These are phyloP conservation scores for Drosophila equinoxialis DNA, from an alignment of 1,140 invertebrate species.

Conservation along the genomic window DNA sequence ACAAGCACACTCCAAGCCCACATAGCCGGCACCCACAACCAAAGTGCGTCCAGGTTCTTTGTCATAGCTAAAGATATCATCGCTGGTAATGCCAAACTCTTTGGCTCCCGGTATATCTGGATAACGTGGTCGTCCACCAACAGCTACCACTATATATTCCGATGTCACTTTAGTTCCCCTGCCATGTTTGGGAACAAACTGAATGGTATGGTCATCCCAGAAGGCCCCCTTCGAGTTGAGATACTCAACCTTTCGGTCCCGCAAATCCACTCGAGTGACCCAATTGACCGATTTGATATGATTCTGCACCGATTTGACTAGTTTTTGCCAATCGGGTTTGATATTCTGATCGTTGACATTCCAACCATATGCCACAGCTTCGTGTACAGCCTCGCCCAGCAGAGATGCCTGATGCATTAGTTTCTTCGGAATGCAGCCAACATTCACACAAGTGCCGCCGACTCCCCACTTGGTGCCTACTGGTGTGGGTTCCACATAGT, in stretches of 20 bases:
- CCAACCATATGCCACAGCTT: constrained; percentile 92
- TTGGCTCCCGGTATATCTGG: constrained; percentile 93
- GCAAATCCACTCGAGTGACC: constrained; percentile 93
- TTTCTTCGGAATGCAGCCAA: constrained; percentile 99
- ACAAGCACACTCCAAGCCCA: constrained; percentile 98
- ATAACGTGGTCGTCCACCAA: constrained; percentile 94
- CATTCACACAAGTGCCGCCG: constrained; percentile 98
- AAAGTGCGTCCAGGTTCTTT: constrained; percentile 96
- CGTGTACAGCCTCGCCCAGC: constrained; percentile 92
- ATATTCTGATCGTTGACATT: constrained; percentile 87
- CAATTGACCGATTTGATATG: constrained; percentile 96
- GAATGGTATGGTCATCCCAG: constrained; percentile 90
- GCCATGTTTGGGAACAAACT: constrained; percentile 89
- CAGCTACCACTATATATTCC: constrained; percentile 94
- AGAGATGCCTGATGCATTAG: constrained; percentile 97
- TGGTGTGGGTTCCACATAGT: constrained; percentile 95
- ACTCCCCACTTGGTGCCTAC: constrained; percentile 94
- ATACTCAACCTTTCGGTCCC: constrained; percentile 96
- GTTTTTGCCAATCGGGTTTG: constrained; percentile 89
- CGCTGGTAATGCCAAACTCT: constrained; percentile 96
- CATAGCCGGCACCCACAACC: constrained; percentile 96
- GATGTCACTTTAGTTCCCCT: constrained; percentile 90
- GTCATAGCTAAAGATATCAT: constrained; percentile 97
- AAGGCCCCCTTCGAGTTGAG: constrained; percentile 95
- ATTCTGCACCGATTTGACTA: constrained; percentile 90